Evolutionary conservation across 2,888 invertebrate genomes (phyloP).

Genomic region (Lordiphosa andalusiaca): DNA sequence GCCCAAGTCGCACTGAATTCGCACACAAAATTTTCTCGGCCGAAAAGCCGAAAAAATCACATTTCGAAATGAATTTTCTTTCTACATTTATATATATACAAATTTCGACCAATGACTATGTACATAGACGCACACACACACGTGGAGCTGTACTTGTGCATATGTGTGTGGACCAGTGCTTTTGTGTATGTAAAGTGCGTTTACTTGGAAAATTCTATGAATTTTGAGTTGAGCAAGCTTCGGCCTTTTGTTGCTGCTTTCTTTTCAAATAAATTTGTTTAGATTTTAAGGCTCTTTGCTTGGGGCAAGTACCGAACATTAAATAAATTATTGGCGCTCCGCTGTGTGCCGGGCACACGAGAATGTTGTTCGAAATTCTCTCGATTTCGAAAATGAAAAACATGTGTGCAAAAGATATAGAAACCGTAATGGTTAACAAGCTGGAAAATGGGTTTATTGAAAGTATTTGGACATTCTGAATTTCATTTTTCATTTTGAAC

Average conservation of each 20-base stretch:
- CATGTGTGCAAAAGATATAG: too few species aligned
- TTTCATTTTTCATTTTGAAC: too few species aligned
- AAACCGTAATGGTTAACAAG: too few species aligned
- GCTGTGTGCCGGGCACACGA: background rate
- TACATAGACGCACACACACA: constrained; percentile 18
- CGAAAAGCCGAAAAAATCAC: constrained; percentile 66
- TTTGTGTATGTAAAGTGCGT: constrained; percentile 67
- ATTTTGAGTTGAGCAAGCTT: constrained; percentile 64
- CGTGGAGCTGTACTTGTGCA: background rate
- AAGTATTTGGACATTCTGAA: too few species aligned
- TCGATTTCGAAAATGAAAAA: constrained; percentile 4
- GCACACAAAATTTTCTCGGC: constrained; percentile 70
- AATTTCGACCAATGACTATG: constrained; percentile 39
- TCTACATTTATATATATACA: constrained; percentile 17
- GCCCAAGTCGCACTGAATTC: constrained; percentile 81
- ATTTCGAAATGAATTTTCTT: constrained; percentile 65
- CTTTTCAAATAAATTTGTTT: constrained; percentile 18
- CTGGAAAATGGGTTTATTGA: too few species aligned
- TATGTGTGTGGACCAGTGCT: constrained; percentile 14
- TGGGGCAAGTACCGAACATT: constrained; percentile 10
- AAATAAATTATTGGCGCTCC: constrained; percentile 27
- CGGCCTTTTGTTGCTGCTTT: constrained; percentile 26
- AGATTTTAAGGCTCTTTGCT: constrained; percentile 12
- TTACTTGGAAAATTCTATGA: constrained; percentile 71
- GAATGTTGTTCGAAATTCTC: constrained; percentile 8